Percentiles rank a stretch among this genome's conserved stretches.
These are phyloP conservation scores for Polymixis lichenea DNA, from an alignment of 2,888 invertebrate genomes.

Conservation along the genomic window DNA sequence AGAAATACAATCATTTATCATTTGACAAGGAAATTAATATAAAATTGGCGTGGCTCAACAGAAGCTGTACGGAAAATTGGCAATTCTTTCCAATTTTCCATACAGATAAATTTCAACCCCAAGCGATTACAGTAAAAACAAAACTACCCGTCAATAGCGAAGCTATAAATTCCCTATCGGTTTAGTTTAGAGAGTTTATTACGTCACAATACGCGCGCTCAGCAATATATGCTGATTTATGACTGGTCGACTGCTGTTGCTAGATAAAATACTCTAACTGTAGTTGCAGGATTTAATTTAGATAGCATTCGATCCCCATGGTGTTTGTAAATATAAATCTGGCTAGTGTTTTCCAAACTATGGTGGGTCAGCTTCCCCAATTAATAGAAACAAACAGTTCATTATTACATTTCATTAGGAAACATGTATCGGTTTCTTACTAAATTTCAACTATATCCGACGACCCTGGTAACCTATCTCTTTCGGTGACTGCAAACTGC, in stretches of 20 bases:
- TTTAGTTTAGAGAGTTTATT: slow-evolving; percentile 43
- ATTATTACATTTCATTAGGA: no score
- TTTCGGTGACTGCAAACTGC: no score
- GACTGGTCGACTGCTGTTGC: slow-evolving; percentile 28
- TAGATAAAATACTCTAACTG: slow-evolving; percentile 43
- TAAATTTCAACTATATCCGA: no score
- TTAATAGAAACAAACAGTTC: no score
- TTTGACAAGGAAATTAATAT: not conserved
- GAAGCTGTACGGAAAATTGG: not conserved
- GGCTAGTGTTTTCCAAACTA: no score
- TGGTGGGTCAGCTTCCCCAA: no score
- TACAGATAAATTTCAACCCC: slow-evolving; percentile 19
- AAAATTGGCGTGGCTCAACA: not conserved
- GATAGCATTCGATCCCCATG: not conserved
- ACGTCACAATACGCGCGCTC: slow-evolving; percentile 44
- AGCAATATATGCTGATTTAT: slow-evolving; percentile 59
- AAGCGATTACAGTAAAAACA: slow-evolving; percentile 30
- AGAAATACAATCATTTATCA: no score
- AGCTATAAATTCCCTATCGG: slow-evolving; percentile 55
- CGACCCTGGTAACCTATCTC: no score
- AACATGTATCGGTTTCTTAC: no score
- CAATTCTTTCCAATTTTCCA: not conserved
- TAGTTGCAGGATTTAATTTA: slow-evolving; percentile 2
- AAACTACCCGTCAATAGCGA: slow-evolving; percentile 30
- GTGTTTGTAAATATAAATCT: no score